phyloP scores from a whole-genome alignment of 1,140 invertebrate species.

The Geopemphigus sp. region DNA sequence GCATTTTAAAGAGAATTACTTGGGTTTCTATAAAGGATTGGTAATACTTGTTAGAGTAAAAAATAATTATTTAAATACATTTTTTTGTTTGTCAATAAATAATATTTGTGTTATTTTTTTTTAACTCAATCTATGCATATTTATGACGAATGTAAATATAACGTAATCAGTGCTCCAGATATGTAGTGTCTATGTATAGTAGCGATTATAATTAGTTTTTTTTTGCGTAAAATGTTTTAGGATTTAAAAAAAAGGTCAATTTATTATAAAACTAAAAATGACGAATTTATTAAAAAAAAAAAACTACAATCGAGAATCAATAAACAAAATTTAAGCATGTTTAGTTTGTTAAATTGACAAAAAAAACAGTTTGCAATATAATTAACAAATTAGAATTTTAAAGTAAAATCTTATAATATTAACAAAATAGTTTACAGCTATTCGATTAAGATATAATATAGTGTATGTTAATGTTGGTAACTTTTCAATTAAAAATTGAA shows the following conservation, averaged over 20 bases:
- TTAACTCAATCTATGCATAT: too few relatives aligned
- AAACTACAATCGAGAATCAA: too few relatives aligned
- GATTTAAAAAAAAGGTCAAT: background rate
- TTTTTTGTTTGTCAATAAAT: too few relatives aligned
- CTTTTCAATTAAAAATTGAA: slow-evolving; percentile 10
- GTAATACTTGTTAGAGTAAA: too few relatives aligned
- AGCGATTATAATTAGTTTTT: background rate
- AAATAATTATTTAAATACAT: too few relatives aligned
- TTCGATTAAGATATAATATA: slow-evolving; percentile 3
- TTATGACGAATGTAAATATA: too few relatives aligned
- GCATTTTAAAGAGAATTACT: too few relatives aligned
- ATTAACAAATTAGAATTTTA: slow-evolving; percentile 9
- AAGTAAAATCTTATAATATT: slow-evolving; percentile 32
- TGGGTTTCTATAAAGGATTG: too few relatives aligned
- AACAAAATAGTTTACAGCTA: slow-evolving; percentile 25
- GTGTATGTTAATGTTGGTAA: slow-evolving; percentile 22
- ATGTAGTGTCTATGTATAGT: background rate
- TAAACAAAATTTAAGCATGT: background rate
- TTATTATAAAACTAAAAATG: background rate
- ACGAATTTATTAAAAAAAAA: too few relatives aligned
- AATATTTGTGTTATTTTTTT: too few relatives aligned
- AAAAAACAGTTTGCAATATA: background rate
- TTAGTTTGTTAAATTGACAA: background rate
- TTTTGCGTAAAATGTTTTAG: background rate
- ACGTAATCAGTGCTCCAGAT: too few relatives aligned